Evolutionary conservation across 2,797 vertebrate species (phyloP).

Genomic region (Platalea minor): DNA sequence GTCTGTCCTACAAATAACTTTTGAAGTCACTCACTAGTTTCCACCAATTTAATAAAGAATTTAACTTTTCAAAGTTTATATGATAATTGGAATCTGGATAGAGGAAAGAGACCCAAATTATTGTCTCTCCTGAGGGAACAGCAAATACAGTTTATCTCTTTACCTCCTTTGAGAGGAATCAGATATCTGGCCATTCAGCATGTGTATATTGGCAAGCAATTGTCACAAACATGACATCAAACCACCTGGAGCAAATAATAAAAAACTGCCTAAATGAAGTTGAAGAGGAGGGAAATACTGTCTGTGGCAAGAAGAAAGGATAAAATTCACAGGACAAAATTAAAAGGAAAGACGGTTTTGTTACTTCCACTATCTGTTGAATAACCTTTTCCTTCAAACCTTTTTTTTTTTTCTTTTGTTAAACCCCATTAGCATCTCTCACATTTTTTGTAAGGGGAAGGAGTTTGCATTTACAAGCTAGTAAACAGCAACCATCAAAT

Average conservation of each 20-base stretch:
- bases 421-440: not conserved
- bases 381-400: not conserved
- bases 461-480: not conserved
- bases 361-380: not conserved
- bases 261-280: not conserved
- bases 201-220: not conserved
- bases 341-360: not conserved
- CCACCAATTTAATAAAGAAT: not conserved
- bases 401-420: not conserved
- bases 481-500: not conserved
- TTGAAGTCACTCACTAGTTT: not conserved
- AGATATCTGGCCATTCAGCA: not conserved
- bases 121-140: not conserved
- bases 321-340: not conserved
- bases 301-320: not conserved
- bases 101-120: not conserved
- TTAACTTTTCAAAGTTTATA: not conserved
- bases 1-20: not conserved
- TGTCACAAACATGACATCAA: not conserved
- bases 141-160: not conserved
- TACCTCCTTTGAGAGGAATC: not conserved
- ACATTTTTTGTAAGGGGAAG: not conserved
- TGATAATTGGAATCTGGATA: not conserved
- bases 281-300: not conserved
- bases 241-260: not conserved